Conservation (phyloP, 2,888 invertebrate species). For the Rhabditophanes sp. region DNA sequence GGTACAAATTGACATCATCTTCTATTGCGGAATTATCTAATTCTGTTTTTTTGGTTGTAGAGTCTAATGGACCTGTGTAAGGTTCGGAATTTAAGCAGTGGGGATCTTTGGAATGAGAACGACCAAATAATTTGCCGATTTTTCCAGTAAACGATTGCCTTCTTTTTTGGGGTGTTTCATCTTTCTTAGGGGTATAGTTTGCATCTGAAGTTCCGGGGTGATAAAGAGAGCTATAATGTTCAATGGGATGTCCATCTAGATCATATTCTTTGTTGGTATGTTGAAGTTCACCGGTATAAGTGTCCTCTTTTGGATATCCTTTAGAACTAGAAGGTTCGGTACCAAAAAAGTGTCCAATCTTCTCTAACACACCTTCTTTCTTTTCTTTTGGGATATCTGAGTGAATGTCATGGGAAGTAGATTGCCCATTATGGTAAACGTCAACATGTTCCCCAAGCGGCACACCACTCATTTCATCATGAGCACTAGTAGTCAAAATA, state of each 20-base stretch:
- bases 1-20: slow-evolving; percentile 8
- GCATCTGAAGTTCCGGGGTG: slow-evolving; percentile 10
- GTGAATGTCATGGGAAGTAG: slow-evolving; percentile 4
- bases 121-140: slow-evolving; percentile 12
- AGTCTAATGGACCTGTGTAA: slow-evolving; percentile 16
- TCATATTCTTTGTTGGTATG: too few relatives aligned
- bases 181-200: not conserved
- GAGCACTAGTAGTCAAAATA: slow-evolving; percentile 3
- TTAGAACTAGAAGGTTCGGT: too few relatives aligned
- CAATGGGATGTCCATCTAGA: slow-evolving; percentile 15
- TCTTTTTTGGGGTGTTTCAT: slow-evolving; percentile 3
- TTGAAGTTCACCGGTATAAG: too few relatives aligned
- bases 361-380: not conserved
- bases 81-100: slow-evolving; percentile 11
- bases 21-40: slow-evolving; percentile 6
- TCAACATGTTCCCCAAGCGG: slow-evolving; percentile 9
- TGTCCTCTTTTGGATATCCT: too few relatives aligned
- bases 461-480: slow-evolving; percentile 1
- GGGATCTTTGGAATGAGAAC: slow-evolving; percentile 17
- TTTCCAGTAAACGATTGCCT: slow-evolving; percentile 1
- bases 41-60: slow-evolving; percentile 5
- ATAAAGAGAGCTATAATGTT: slow-evolving; percentile 13
- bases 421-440: slow-evolving; percentile 12
- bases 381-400: not conserved
- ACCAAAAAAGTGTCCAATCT: slow-evolving; percentile 9